Percentiles rank a stretch among this genome's conserved stretches.
Evolutionary conservation across 2,888 invertebrate genomes (phyloP).

Genomic region (Acanthosoma haemorrhoidale): DNA sequence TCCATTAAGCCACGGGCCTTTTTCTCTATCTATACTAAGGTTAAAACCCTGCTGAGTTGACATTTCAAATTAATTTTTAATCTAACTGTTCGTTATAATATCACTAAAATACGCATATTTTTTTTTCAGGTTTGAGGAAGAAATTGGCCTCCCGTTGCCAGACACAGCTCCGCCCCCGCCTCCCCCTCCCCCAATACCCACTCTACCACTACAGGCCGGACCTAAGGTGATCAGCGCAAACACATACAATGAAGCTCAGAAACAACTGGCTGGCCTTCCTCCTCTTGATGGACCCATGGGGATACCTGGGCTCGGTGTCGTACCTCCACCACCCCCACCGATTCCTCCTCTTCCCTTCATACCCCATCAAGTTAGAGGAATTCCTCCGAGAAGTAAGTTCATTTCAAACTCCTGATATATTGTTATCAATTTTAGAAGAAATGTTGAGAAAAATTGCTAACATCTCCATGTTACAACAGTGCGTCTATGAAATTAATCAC

Average conservation of each 20-base stretch:
- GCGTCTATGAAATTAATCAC: too few relatives aligned
- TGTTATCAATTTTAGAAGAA: neutral
- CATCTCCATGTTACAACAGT: too few relatives aligned
- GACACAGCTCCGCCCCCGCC: constrained; percentile 52
- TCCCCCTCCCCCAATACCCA: constrained; percentile 53
- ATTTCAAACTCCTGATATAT: neutral
- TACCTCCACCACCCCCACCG: constrained; percentile 37
- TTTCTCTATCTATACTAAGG: too few relatives aligned
- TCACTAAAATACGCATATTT: too few relatives aligned
- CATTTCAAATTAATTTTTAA: too few relatives aligned
- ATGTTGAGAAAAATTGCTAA: too few relatives aligned
- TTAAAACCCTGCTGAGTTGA: too few relatives aligned
- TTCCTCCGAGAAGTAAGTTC: constrained; percentile 13
- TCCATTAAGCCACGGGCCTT: too few relatives aligned
- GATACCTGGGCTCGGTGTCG: constrained; percentile 29
- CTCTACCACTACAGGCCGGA: too few relatives aligned
- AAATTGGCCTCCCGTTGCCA: constrained; percentile 55
- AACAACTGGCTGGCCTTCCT: constrained; percentile 51
- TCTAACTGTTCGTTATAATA: too few relatives aligned
- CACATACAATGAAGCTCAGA: constrained; percentile 64
- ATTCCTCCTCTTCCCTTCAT: constrained; percentile 53
- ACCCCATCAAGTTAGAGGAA: constrained; percentile 58
- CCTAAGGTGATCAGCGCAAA: constrained; percentile 59
- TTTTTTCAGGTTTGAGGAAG: constrained; percentile 73
- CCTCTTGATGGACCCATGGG: constrained; percentile 22